Evolutionary conservation across 2,888 invertebrate genomes (phyloP).

Genomic region (Mycalesis mineus): DNA sequence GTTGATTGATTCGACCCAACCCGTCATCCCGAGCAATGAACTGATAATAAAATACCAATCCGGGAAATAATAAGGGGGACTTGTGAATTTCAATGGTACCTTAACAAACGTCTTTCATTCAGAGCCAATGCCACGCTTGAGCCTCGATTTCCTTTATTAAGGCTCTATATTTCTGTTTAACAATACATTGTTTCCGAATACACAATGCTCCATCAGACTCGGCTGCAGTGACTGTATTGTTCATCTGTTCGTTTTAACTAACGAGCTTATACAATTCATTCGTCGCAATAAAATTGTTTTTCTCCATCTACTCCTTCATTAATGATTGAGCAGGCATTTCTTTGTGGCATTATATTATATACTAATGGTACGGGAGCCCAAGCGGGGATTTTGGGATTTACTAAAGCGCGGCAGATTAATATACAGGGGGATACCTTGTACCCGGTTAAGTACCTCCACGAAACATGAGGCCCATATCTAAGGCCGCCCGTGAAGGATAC

Average conservation of each 20-base stretch:
- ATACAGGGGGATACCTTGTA: no score
- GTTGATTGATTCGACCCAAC: no score
- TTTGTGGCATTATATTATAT: no score
- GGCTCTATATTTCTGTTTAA: conserved; percentile 1
- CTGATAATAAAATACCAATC: neutral
- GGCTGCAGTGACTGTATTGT: neutral
- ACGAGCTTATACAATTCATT: neutral
- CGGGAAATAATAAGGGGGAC: neutral
- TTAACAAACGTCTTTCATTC: neutral
- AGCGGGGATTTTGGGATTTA: no score
- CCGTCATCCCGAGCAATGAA: no score
- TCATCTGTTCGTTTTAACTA: neutral
- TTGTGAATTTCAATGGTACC: neutral
- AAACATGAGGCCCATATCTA: no score
- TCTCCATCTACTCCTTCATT: no score
- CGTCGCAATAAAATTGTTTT: neutral
- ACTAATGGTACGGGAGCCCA: no score
- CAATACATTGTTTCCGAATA: neutral
- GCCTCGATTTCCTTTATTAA: conserved; percentile 3
- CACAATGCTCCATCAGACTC: neutral
- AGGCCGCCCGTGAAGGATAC: no score
- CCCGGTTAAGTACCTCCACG: no score
- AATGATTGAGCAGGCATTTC: no score
- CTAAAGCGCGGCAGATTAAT: no score
- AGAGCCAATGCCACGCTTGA: neutral